These are phyloP conservation scores for Pangasius sanitwongsei DNA, from an alignment of 2,797 vertebrate species.

Conservation along the genomic window DNA sequence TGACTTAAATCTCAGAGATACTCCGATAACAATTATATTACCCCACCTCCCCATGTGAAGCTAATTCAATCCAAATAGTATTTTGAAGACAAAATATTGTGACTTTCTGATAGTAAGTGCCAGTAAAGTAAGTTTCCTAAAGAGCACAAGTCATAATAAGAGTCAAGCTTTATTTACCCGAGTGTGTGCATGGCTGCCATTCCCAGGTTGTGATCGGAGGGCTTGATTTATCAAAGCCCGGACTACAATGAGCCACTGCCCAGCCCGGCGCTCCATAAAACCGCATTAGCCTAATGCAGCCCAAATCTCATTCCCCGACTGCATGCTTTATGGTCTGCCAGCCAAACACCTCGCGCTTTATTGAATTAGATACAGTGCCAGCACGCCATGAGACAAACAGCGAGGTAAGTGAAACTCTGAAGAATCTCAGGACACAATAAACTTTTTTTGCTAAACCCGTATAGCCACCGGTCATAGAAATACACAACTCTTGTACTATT, in stretches of 20 bases:
- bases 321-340: slow-evolving; percentile 58
- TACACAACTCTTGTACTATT: slow-evolving; percentile 50
- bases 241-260: slow-evolving; percentile 45
- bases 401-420: slow-evolving; percentile 48
- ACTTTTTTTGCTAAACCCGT: slow-evolving; percentile 36
- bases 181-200: slow-evolving; percentile 23
- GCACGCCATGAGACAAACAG: slow-evolving; percentile 52
- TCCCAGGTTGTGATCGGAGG: slow-evolving; percentile 60
- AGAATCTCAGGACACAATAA: slow-evolving; percentile 33
- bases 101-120: slow-evolving; percentile 70
- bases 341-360: slow-evolving; percentile 63
- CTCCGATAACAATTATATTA: slow-evolving; percentile 4
- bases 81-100: slow-evolving; percentile 63
- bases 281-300: slow-evolving; percentile 59
- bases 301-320: slow-evolving; percentile 58
- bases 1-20: slow-evolving; percentile 3
- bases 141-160: slow-evolving; percentile 26
- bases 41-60: neutral
- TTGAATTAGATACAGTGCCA: slow-evolving; percentile 61
- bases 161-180: slow-evolving; percentile 18
- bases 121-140: slow-evolving; percentile 62
- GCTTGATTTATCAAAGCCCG: slow-evolving; percentile 56
- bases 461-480: slow-evolving; percentile 59
- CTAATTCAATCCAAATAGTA: slow-evolving; percentile 11
- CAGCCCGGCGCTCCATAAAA: slow-evolving; percentile 49